phyloP scores from a whole-genome alignment of 2,888 invertebrate genomes.

The Piscicola geometra region DNA sequence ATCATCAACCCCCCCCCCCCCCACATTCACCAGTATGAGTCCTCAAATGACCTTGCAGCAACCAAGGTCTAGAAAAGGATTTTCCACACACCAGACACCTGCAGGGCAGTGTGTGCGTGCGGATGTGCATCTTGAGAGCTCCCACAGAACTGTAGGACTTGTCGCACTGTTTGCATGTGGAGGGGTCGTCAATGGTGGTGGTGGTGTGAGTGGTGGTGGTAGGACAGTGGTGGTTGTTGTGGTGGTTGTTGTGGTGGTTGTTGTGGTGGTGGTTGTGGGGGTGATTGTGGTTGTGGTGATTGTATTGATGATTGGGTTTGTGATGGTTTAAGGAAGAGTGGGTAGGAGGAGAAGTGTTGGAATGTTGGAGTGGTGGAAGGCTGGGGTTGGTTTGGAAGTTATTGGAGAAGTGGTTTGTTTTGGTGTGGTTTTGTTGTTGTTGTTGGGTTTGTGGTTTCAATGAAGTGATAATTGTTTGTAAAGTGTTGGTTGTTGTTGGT shows the following conservation, averaged over 20 bases:
- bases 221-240: neutral
- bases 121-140: conserved; percentile 95
- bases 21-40: conserved; percentile 76
- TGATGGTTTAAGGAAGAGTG: too few species aligned
- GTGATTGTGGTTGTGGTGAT: too few species aligned
- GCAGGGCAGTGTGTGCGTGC: conserved; percentile 94
- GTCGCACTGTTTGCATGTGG: conserved; percentile 91
- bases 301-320: too few species aligned
- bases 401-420: too few species aligned
- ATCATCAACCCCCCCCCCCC: conserved; percentile 58
- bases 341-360: too few species aligned
- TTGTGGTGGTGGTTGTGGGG: too few species aligned
- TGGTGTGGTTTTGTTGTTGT: too few species aligned
- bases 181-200: conserved; percentile 64
- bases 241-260: neutral
- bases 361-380: too few species aligned
- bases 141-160: conserved; percentile 91
- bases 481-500: neutral
- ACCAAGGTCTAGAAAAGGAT: conserved; percentile 92
- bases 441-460: too few species aligned
- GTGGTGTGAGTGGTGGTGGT: neutral
- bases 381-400: too few species aligned
- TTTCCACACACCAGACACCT: conserved; percentile 93
- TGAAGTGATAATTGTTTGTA: too few species aligned
- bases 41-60: conserved; percentile 91